Base-by-base conservation (phyloP, 2,888 invertebrate genomes). In the Coelopa pilipes region DNA sequence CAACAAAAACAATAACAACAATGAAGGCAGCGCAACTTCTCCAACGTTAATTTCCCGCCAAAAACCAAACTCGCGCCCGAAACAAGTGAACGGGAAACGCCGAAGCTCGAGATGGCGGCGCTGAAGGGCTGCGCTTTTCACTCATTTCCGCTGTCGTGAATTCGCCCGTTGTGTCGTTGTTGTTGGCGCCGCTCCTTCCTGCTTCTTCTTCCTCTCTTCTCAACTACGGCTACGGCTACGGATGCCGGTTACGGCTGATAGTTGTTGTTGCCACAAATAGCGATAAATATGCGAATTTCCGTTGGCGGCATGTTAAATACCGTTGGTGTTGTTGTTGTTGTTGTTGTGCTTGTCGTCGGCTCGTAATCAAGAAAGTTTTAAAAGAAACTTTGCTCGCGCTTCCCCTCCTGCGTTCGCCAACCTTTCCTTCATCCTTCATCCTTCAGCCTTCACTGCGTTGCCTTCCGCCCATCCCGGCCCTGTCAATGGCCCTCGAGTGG, bases 41-140 rank as follows among this genome's bases (percentile, higher is more conserved):
- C 19, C 17, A 65, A n/a, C 47, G 71, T 46, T 71, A 71, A 71
- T 71, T 71, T 71, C 34, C 71, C 65, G 65, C 71, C 65, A 34
- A 63, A 71, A 46, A 46, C 53, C 17, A 45, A 47, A 53, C 12
- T 17, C 62, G 15, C 57, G 47, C 9, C 46, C 65, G 55, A 71
- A 65, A 71, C 71, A 71, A 65, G 71, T 55, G 71, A 71, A 71
- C 71, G 34, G 71, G 71, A 71, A 71, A 71, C 65, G 49, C 65
- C 60, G n/a, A 65, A 63, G 63, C 47, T 57, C 9, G 55, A 55
- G 71, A 65, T 71, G 63, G 71, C 65, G 17, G 55, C 71, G 65
- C n/a, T 71, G 57, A 7, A 69, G 47, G 11, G 59, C 19, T 10
- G 60, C 19, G 45, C 34, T 49, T 60, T 17, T 47, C 49, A 55